Base-by-base conservation (phyloP, 2,888 invertebrate genomes). In the Nemurella pictetii region DNA sequence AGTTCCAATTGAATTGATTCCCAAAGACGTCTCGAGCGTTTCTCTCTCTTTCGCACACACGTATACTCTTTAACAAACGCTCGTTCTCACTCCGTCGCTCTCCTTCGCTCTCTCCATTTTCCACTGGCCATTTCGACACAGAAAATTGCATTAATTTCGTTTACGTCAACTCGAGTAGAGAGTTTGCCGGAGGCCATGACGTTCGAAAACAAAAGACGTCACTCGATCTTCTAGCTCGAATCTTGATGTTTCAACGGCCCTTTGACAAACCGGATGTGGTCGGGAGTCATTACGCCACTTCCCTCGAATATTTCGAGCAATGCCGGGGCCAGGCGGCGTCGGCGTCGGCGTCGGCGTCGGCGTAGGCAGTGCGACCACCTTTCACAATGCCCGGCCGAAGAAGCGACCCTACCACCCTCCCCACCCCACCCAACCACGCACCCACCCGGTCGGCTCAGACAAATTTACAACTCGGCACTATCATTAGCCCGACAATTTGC, bases 91-190 rank as follows among this genome's bases (percentile, higher is more conserved):
- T 75, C 27, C 26, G 25, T 75, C 3, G 4, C 26, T 75, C 28
- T 28, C 25, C 9, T 12, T 25, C 26, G 7, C 2, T 26, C 27
- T 75, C 75, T 9, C 28, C 26, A 26, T 75, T 75, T 75, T 75
- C 80, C 29, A 81, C 28, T 78, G 30, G 78, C 78, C 78, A 78
- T 30, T 78, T 78, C 78, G 30, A 81, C 80, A 35, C 32, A 81
- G 80, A 35, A 81, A 81, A 81, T 81, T 35, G 80, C 35, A 32
- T 81, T 81, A 81, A 81, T 81, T 81, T 81, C 35, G 80, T 81
- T 81, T 81, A 35, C 80, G 35, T 81, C 78, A 35, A 28, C 36
- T 81, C 36, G 80, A 55, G 55, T 25, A n/a, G 35, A 35, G 80
- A 36, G 36, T 81, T 81, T 35, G 25, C 80, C 36, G 35, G 26